Evolutionary conservation across 2,797 vertebrate genomes (phyloP).

Genomic region (Spinus pinus): DNA sequence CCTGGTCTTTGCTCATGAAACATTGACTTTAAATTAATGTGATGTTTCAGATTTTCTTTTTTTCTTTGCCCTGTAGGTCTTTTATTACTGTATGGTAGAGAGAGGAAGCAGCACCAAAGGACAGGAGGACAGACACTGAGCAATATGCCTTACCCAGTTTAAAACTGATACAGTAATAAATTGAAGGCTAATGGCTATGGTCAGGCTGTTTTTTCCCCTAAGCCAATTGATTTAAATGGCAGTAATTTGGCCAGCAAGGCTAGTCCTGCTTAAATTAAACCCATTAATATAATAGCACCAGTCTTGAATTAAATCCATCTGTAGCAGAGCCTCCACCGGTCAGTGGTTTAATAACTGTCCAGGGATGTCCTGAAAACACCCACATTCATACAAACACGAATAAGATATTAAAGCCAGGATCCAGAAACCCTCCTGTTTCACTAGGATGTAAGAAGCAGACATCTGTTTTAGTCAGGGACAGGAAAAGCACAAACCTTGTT

Average conservation of each 20-base stretch:
- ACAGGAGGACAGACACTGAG: slow-evolving; percentile 69
- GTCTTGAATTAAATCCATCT: slow-evolving; percentile 76
- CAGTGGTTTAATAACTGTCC: slow-evolving; percentile 77
- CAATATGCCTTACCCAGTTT: slow-evolving; percentile 72
- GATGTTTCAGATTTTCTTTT: slow-evolving; percentile 47
- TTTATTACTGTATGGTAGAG: slow-evolving; percentile 61
- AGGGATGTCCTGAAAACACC: slow-evolving; percentile 69
- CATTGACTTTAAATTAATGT: slow-evolving; percentile 76
- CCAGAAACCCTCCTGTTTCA: slow-evolving; percentile 11
- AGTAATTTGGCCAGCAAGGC: slow-evolving; percentile 82
- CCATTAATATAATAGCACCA: slow-evolving; percentile 84
- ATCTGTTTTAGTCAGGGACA: neutral
- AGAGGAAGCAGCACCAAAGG: slow-evolving; percentile 54
- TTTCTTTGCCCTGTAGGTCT: slow-evolving; percentile 30
- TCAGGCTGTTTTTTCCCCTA: slow-evolving; percentile 78
- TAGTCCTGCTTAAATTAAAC: slow-evolving; percentile 83
- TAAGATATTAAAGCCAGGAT: slow-evolving; percentile 49
- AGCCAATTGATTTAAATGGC: slow-evolving; percentile 85
- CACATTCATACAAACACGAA: slow-evolving; percentile 63
- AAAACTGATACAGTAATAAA: slow-evolving; percentile 81
- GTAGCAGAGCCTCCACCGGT: slow-evolving; percentile 70
- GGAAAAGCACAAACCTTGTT: neutral
- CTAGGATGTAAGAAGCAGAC: neutral
- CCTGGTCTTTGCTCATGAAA: slow-evolving; percentile 72
- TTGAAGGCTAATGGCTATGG: slow-evolving; percentile 79